Conservation (phyloP, 2,888 invertebrate genomes). For the Magallana nippona region DNA sequence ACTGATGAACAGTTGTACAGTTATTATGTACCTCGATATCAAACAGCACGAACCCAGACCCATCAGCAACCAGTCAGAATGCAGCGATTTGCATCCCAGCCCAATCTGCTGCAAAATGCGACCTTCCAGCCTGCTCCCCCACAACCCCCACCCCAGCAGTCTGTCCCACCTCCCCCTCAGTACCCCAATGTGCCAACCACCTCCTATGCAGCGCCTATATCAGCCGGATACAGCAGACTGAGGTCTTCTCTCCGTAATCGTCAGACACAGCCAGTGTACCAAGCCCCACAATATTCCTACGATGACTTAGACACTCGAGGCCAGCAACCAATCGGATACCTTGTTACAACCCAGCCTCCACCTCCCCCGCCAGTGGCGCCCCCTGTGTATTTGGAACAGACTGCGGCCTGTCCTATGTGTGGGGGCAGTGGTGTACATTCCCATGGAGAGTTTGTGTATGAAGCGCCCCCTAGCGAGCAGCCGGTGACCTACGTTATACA, state of each 20-base stretch:
- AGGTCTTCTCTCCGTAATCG: conserved; percentile 2
- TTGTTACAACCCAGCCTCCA: conserved; percentile 38
- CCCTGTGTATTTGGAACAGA: conserved; percentile 43
- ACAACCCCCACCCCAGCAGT: conserved; percentile 51
- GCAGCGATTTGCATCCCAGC: conserved; percentile 48
- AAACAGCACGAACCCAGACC: conserved; percentile 51
- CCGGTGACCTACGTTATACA: conserved; percentile 50
- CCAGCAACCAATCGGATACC: conserved; percentile 49
- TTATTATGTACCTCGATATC: conserved; percentile 55
- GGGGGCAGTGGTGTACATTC: conserved; percentile 65
- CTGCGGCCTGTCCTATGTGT: conserved; percentile 67
- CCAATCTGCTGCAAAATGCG: conserved; percentile 47
- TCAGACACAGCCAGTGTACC: background rate
- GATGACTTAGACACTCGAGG: conserved; percentile 61
- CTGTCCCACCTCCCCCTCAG: conserved; percentile 51
- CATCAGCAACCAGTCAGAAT: conserved; percentile 38
- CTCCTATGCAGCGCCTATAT: conserved; percentile 43
- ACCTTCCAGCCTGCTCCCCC: conserved; percentile 49
- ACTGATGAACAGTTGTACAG: conserved; percentile 53
- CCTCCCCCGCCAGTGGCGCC: conserved; percentile 30
- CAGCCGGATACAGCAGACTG: conserved; percentile 41
- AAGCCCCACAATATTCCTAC: conserved; percentile 55
- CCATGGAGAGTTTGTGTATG: conserved; percentile 64
- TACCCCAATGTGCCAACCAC: conserved; percentile 40
- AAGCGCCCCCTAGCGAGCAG: conserved; percentile 50